Evolutionary conservation across 2,888 invertebrate genomes (phyloP).

Genomic region (Ichneumon xanthorius): DNA sequence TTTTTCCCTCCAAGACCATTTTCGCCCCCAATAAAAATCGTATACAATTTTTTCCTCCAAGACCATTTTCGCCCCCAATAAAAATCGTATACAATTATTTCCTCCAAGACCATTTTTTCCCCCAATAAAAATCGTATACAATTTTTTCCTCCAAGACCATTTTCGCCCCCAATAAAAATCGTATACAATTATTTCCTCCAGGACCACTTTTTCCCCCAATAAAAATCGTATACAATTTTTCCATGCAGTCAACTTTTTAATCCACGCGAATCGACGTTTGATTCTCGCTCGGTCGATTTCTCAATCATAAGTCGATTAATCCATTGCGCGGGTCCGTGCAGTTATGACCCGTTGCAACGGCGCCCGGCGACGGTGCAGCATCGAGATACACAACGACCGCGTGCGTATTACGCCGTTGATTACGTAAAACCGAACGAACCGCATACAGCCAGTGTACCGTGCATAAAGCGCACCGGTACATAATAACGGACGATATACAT

Average conservation of each 20-base stretch:
- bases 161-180: no score
- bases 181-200: no score
- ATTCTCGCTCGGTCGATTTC: slow-evolving; percentile 27
- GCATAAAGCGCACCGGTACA: slow-evolving; percentile 27
- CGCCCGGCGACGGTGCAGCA: not conserved
- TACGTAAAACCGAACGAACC: slow-evolving; percentile 56
- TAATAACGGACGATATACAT: slow-evolving; percentile 16
- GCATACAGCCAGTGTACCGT: slow-evolving; percentile 21
- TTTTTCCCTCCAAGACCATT: not conserved
- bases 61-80: no score
- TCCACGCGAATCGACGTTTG: not conserved
- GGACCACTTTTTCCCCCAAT: no score
- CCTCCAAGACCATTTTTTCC: no score
- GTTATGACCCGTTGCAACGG: slow-evolving; percentile 5
- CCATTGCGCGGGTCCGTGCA: not conserved
- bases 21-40: no score
- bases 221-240: not conserved
- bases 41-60: no score
- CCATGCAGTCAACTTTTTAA: not conserved
- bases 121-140: no score
- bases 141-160: no score
- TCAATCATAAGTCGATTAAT: slow-evolving; percentile 37
- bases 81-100: no score
- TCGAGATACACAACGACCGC: not conserved
- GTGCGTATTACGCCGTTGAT: slow-evolving; percentile 31